These are phyloP conservation scores for Acanthis flammea DNA, from an alignment of 2,797 vertebrate genomes.

Conservation along the genomic window DNA sequence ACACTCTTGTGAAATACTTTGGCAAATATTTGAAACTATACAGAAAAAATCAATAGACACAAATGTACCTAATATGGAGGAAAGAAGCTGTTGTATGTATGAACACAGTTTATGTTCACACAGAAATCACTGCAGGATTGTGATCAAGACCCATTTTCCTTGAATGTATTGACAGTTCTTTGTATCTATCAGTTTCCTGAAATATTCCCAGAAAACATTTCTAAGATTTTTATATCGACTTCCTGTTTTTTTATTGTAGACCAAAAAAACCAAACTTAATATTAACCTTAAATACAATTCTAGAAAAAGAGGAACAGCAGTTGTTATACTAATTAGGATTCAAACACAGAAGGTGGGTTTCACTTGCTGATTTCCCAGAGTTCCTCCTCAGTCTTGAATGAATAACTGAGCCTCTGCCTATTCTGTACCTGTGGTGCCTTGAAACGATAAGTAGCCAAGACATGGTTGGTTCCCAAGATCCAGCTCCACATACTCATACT, in stretches of 20 bases:
- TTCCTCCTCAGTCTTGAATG: neutral
- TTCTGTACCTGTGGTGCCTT: neutral
- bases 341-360: neutral
- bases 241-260: neutral
- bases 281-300: neutral
- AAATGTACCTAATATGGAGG: neutral
- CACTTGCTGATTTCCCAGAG: neutral
- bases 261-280: neutral
- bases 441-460: neutral
- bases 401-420: neutral
- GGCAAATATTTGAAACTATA: neutral
- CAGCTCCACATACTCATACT: neutral
- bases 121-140: neutral
- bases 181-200: neutral
- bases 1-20: constrained; percentile 18
- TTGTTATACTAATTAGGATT: neutral
- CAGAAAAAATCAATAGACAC: neutral
- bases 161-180: neutral
- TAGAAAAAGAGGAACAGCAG: neutral
- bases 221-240: neutral
- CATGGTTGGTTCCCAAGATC: neutral
- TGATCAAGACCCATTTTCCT: neutral
- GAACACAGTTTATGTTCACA: neutral
- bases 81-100: neutral
- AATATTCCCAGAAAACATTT: constrained; percentile 4